phyloP scores from a whole-genome alignment of 2,113 vertebrate species.

The Elaphurus davidianus region DNA sequence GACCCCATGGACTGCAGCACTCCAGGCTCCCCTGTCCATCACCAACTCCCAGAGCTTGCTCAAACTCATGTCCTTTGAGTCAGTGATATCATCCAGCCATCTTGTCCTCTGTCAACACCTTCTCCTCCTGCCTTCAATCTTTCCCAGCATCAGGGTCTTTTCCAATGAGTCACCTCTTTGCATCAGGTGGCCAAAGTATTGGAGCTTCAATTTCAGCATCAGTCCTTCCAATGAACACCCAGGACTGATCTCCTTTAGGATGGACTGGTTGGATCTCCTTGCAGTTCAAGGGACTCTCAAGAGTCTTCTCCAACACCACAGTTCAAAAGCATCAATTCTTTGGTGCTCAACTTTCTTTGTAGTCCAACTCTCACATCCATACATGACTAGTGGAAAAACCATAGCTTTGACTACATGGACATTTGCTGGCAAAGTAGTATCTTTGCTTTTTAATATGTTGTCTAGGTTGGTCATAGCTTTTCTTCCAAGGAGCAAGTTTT shows the following conservation, averaged over 20 bases:
- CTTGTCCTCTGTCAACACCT: neutral
- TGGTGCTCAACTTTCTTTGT: neutral
- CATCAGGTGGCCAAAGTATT: neutral
- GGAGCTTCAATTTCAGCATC: neutral
- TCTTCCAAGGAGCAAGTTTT: neutral
- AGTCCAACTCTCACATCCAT: neutral
- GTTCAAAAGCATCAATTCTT: neutral
- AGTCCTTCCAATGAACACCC: neutral
- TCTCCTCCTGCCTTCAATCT: neutral
- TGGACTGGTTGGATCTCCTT: neutral
- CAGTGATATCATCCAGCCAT: neutral
- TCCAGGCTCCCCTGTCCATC: neutral
- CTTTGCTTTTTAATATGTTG: neutral
- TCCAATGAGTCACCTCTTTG: neutral
- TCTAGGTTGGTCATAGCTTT: neutral
- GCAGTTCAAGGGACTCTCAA: neutral
- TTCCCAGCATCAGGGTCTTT: neutral
- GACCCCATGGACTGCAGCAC: neutral
- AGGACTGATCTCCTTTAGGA: neutral
- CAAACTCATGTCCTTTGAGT: neutral
- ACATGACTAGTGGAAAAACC: neutral
- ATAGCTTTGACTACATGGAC: neutral
- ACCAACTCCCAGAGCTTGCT: neutral
- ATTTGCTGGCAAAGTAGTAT: neutral
- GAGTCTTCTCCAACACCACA: neutral